Evolutionary conservation across 2,113 vertebrate genomes (phyloP).

Genomic region (Corynorhinus townsendii): DNA sequence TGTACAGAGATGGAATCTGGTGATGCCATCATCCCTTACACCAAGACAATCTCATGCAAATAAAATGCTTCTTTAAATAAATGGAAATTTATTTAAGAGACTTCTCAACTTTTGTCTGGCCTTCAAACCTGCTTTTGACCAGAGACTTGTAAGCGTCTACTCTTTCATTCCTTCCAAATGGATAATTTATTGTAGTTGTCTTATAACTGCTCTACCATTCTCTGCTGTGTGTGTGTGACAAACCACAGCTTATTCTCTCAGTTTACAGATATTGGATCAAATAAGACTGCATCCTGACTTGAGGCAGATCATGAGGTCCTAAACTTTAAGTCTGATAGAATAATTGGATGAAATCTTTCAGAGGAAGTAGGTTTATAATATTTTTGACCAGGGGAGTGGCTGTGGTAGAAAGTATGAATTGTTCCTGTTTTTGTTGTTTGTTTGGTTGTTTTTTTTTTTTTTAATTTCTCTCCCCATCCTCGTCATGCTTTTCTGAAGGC

Average conservation of each 20-base stretch:
- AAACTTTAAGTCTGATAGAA: neutral
- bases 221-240: rapidly evolving
- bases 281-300: neutral
- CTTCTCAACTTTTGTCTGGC: neutral
- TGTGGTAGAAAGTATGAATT: neutral
- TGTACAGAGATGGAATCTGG: neutral
- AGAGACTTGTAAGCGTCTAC: neutral
- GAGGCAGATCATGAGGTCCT: neutral
- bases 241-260: neutral
- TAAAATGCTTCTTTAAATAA: neutral
- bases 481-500: neutral
- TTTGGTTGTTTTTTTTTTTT: neutral
- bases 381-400: neutral
- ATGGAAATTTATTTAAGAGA: neutral
- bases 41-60: neutral
- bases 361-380: neutral
- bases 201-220: neutral
- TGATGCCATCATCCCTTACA: neutral
- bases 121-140: neutral
- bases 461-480: neutral
- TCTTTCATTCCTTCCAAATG: neutral
- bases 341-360: neutral
- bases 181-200: neutral
- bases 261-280: neutral
- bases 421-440: neutral